Evolutionary conservation across 2,797 vertebrate genomes (phyloP), one percentile per base, ranked within the genome.

Genomic region (Loris lydekkerianus): DNA sequence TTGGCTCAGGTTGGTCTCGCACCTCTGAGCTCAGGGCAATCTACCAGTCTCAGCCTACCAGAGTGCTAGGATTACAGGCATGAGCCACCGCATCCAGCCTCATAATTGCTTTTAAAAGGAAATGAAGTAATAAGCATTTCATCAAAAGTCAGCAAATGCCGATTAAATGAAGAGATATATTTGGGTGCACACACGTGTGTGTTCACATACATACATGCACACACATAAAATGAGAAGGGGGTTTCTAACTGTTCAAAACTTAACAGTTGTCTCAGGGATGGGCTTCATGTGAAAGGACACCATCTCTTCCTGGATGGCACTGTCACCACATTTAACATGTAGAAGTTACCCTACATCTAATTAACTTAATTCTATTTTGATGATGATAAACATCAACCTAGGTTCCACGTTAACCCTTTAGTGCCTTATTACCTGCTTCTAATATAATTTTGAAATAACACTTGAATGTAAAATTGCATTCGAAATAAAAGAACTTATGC

Each of bases 31-130:
- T 53, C 14, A 53, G 49, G 49, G 49, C 49, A 53, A 53, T 53
- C 49, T 4, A 53, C 49, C 49, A 3, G 4, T 14, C 14, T 53
- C 4, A 4, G 49, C 49, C 14, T 53, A 14, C 14, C 49, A 15
- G 15, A 53, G 49, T 53, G 49, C 49, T 53, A 53, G 49, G 49
- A 53, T 53, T 53, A 53, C 14, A 53, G 49, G 49, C 3, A 0
- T 4, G 13, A 49, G 49, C 49, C 49, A 49, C 49, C 13, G 14
- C 2, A 3, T 13, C 49, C 14, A 13, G 49, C 49, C 49, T 70
- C 76, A 76, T 37, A 91, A 87, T 10, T 92, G 53, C 31, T 67
- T 91, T 83, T 84, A 78, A 83, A 91, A 94, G 18, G 34, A 43
- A 95, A 75, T 58, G 40, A 72, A 94, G n/a, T 69, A 92, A 21